phyloP scores from a whole-genome alignment of 2,113 vertebrate genomes.

The Caracal caracal region DNA sequence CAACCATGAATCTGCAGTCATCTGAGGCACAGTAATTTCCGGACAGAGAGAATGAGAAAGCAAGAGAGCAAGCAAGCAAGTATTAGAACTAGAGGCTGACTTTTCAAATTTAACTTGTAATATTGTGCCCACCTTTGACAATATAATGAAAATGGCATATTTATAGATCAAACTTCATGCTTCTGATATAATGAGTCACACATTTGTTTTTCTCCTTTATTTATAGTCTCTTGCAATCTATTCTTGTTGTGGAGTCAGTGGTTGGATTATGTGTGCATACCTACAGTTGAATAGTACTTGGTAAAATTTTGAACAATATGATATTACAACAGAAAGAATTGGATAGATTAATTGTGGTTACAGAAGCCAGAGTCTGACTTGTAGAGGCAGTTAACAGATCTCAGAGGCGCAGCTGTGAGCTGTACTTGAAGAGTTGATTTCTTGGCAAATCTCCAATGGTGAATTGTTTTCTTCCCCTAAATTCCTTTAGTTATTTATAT shows the following conservation, averaged over 20 bases:
- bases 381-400: not conserved
- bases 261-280: not conserved
- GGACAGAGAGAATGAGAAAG: not conserved
- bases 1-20: not conserved
- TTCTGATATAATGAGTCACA: not conserved
- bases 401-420: not conserved
- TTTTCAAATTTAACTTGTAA: constrained; percentile 23
- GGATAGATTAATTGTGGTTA: not conserved
- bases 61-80: not conserved
- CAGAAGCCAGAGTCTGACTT: not conserved
- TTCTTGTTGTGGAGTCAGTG: not conserved
- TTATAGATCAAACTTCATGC: not conserved
- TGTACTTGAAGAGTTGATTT: constrained; percentile 20
- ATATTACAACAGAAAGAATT: not conserved
- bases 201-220: not conserved
- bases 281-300: not conserved
- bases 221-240: not conserved
- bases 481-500: constrained; percentile 60
- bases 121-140: constrained; percentile 19
- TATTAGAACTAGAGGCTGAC: not conserved
- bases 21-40: not conserved
- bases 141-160: not conserved
- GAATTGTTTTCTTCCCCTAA: constrained; percentile 17
- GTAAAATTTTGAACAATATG: not conserved
- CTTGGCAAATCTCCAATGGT: not conserved